Evolutionary conservation across 2,797 vertebrate species (phyloP).

Genomic region (Pseudomugil gertrudae): DNA sequence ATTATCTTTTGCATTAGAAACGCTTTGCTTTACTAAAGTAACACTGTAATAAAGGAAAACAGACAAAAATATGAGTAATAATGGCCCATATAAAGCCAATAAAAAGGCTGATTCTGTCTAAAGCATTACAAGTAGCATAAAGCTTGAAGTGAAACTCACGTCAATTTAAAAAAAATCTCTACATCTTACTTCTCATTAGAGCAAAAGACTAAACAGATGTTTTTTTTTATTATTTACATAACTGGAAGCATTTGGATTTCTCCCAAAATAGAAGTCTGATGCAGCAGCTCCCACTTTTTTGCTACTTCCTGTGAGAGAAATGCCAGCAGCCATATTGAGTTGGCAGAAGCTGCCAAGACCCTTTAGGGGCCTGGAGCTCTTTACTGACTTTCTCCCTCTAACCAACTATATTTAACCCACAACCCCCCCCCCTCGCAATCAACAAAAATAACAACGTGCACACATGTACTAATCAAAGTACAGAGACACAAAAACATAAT

Average conservation of each 20-base stretch:
- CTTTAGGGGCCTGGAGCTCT: slow-evolving; percentile 41
- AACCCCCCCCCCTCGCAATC: slow-evolving; percentile 1
- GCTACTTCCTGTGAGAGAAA: slow-evolving; percentile 28
- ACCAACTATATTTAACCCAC: slow-evolving; percentile 34
- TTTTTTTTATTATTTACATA: slow-evolving; percentile 31
- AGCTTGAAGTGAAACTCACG: neutral
- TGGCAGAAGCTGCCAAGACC: slow-evolving; percentile 59
- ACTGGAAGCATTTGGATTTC: slow-evolving; percentile 15
- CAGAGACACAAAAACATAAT: slow-evolving; percentile 10
- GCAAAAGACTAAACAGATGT: neutral
- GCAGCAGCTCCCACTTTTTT: slow-evolving; percentile 10
- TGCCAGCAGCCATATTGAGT: slow-evolving; percentile 26
- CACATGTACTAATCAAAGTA: neutral
- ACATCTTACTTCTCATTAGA: neutral
- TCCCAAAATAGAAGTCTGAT: slow-evolving; percentile 6
- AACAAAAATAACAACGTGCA: neutral
- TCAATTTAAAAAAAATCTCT: neutral
- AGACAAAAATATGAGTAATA: neutral
- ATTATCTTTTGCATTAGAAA: neutral
- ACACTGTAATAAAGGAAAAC: neutral
- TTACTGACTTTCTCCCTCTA: slow-evolving; percentile 23
- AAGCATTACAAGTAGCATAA: neutral
- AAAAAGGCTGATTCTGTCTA: neutral
- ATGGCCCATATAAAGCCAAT: neutral
- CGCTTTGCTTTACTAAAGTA: neutral